Conservation (phyloP, 2,113 vertebrate genomes). For the Scatophagus argus region DNA sequence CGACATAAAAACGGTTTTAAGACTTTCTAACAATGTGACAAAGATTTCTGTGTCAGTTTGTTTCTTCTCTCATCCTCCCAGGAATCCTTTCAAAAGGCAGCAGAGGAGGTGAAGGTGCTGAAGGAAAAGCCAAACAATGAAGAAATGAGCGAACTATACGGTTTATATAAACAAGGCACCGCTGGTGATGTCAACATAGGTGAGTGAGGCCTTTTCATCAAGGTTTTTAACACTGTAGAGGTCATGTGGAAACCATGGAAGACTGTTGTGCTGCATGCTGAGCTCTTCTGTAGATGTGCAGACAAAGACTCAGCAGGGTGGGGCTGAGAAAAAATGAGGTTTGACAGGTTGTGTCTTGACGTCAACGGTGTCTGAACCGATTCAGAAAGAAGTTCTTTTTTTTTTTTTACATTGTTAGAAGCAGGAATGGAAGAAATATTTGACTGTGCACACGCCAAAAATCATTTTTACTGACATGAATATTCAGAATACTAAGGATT, state of each 20-base stretch:
- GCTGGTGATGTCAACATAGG: conserved; percentile 90
- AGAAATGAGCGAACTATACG: conserved; percentile 88
- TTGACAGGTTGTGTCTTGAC: conserved; percentile 26
- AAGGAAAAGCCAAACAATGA: conserved; percentile 81
- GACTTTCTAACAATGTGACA: neutral
- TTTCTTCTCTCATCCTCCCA: conserved; percentile 66
- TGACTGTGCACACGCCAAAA: neutral
- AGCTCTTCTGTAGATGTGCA: neutral
- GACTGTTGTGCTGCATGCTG: neutral
- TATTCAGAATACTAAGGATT: neutral
- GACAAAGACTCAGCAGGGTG: conserved; percentile 5
- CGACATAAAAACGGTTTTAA: neutral
- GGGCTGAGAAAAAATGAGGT: conserved; percentile 26
- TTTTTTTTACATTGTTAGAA: neutral
- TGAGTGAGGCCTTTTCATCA: conserved; percentile 60
- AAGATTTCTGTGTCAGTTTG: neutral
- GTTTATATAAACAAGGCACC: conserved; percentile 90
- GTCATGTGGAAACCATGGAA: neutral
- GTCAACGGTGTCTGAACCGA: neutral
- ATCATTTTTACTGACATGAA: neutral
- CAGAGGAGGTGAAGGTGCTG: conserved; percentile 87
- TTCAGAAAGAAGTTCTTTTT: neutral
- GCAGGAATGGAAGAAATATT: neutral
- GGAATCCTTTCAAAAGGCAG: conserved; percentile 88
- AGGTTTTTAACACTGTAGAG: neutral